phyloP scores from a whole-genome alignment of 2,113 vertebrate species.

The Nyctibius bracteatus region DNA sequence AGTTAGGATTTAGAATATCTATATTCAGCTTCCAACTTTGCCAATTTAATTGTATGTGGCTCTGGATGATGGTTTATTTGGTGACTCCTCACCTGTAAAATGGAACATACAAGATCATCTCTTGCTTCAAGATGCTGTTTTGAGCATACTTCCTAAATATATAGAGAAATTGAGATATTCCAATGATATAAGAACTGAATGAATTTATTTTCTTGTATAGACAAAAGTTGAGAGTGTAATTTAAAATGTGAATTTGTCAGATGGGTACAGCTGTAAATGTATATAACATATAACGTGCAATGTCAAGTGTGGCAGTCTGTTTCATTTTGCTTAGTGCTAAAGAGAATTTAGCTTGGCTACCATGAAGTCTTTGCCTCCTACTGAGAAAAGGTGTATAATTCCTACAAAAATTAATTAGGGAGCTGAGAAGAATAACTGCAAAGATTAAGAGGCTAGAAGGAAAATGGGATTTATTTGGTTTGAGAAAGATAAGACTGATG shows the following conservation, averaged over 20 bases:
- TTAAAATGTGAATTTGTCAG: not conserved
- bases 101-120: not conserved
- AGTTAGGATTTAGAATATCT: not conserved
- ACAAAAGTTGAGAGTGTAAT: not conserved
- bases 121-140: not conserved
- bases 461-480: not conserved
- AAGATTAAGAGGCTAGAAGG: not conserved
- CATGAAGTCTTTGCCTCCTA: not conserved
- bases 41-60: not conserved
- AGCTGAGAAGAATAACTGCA: not conserved
- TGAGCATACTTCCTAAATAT: not conserved
- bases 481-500: not conserved
- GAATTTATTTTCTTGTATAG: not conserved
- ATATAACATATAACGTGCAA: not conserved
- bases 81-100: not conserved
- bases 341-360: not conserved
- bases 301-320: not conserved
- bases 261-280: not conserved
- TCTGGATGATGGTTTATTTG: not conserved
- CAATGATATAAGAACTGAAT: not conserved
- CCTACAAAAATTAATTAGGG: not conserved
- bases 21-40: not conserved
- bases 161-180: not conserved
- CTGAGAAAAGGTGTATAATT: not conserved
- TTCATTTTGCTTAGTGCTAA: not conserved